A percentile compares a stretch with the other conserved stretches of the same genome.
Evolutionary conservation across 2,113 vertebrate genomes (phyloP).

Genomic region (Ondatra zibethicus): DNA sequence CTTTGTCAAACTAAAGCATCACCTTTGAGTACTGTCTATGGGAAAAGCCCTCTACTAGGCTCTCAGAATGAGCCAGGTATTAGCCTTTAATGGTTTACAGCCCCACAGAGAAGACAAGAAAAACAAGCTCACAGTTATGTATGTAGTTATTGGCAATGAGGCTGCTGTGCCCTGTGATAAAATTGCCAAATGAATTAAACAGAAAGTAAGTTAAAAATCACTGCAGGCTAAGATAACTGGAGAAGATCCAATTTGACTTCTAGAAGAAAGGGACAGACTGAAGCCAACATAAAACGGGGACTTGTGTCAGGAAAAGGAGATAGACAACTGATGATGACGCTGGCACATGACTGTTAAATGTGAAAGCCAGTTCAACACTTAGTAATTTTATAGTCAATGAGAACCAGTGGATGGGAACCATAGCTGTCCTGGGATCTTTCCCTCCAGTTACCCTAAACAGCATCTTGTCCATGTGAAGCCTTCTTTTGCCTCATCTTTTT

Average conservation of each 20-base stretch:
- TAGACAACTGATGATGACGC: neutral
- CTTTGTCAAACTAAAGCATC: slow-evolving; percentile 48
- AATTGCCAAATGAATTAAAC: slow-evolving; percentile 4
- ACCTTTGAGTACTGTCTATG: neutral
- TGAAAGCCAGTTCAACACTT: neutral
- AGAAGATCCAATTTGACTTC: slow-evolving; percentile 1
- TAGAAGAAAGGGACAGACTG: slow-evolving; percentile 17
- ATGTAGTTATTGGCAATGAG: neutral
- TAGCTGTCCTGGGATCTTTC: neutral
- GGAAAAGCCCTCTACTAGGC: neutral
- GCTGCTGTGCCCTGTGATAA: neutral
- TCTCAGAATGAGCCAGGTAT: neutral
- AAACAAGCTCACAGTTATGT: slow-evolving; percentile 23
- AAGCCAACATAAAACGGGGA: slow-evolving; percentile 36
- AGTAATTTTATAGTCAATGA: neutral
- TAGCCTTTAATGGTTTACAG: neutral
- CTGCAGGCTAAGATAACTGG: neutral
- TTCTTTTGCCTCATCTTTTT: neutral
- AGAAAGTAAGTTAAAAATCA: slow-evolving; percentile 40
- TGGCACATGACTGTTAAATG: neutral
- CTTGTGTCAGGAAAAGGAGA: slow-evolving; percentile 46
- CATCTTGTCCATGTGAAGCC: neutral
- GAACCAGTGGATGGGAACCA: neutral
- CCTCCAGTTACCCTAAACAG: neutral
- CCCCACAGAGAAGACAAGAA: neutral